Conservation (phyloP, 1,140 invertebrate genomes). For the Hermatobates lingyangjiaoensis region DNA sequence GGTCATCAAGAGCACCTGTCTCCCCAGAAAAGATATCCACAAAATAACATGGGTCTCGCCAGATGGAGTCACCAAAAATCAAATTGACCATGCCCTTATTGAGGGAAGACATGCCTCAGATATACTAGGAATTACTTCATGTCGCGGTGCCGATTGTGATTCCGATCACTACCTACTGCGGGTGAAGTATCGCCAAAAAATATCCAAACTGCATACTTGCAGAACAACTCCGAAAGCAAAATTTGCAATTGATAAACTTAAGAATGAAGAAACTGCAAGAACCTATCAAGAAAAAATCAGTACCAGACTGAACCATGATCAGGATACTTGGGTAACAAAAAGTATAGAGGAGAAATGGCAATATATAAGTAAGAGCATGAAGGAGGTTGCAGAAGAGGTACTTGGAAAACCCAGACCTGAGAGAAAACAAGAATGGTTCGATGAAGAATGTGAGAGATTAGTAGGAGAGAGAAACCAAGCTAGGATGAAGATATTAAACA, state of each 20-base stretch:
- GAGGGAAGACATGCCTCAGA: slow-evolving; percentile 1
- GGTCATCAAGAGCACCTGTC: slow-evolving; percentile 12
- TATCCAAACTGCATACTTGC: neutral
- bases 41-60: slow-evolving; percentile 13
- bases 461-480: too few relatives aligned
- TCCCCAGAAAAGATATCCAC: slow-evolving; percentile 15
- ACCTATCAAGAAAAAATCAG: neutral
- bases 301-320: neutral
- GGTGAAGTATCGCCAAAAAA: neutral
- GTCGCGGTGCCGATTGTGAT: neutral
- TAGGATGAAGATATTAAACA: too few relatives aligned
- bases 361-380: too few relatives aligned
- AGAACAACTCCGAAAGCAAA: neutral
- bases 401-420: too few relatives aligned
- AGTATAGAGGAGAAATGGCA: neutral
- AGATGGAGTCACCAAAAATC: slow-evolving; percentile 10
- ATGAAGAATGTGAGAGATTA: too few relatives aligned
- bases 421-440: too few relatives aligned
- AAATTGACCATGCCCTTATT: slow-evolving; percentile 16
- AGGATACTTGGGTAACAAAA: neutral
- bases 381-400: too few relatives aligned
- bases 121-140: neutral
- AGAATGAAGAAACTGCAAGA: neutral
- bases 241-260: neutral
- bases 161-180: neutral